Percentiles rank a stretch among this genome's conserved stretches.
Conservation (phyloP, 2,797 vertebrate genomes). For the Alexandromys oeconomus region DNA sequence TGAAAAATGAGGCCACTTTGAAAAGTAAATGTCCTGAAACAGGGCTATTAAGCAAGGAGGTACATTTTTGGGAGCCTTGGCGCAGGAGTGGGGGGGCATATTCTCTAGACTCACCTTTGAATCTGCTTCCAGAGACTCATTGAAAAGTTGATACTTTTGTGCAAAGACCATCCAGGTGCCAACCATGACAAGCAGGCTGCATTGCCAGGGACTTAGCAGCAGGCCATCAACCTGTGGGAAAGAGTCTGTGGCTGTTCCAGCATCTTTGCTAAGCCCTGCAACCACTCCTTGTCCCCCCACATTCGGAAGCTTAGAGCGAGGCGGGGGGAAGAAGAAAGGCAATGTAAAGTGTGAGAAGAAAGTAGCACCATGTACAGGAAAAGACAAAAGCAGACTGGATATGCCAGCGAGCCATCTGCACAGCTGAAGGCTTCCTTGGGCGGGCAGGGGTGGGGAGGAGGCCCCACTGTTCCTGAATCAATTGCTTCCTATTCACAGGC, state of each 20-base stretch:
- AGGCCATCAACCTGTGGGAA: slow-evolving; percentile 23
- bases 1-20: slow-evolving; percentile 67
- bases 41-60: not conserved
- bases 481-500: slow-evolving; percentile 88
- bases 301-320: slow-evolving; percentile 58
- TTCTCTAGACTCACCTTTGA: slow-evolving; percentile 62
- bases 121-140: slow-evolving; percentile 65
- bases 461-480: slow-evolving; percentile 88
- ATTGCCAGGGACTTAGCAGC: not conserved
- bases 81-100: fast-evolving
- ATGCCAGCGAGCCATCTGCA: slow-evolving; percentile 87
- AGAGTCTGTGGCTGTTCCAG: not conserved
- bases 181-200: not conserved
- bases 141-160: slow-evolving; percentile 58
- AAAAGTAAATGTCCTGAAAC: slow-evolving; percentile 44
- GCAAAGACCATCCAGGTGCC: slow-evolving; percentile 36
- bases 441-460: fast-evolving
- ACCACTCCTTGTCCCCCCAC: slow-evolving; percentile 17
- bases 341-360: slow-evolving; percentile 66
- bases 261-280: not conserved
- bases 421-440: slow-evolving; percentile 84
- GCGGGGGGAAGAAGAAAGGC: slow-evolving; percentile 73
- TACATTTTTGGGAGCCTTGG: not conserved
- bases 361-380: slow-evolving; percentile 71
- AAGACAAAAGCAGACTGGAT: slow-evolving; percentile 86